Base-by-base conservation (phyloP, 2,113 vertebrate species). In the Brachypteracias leptosomus region DNA sequence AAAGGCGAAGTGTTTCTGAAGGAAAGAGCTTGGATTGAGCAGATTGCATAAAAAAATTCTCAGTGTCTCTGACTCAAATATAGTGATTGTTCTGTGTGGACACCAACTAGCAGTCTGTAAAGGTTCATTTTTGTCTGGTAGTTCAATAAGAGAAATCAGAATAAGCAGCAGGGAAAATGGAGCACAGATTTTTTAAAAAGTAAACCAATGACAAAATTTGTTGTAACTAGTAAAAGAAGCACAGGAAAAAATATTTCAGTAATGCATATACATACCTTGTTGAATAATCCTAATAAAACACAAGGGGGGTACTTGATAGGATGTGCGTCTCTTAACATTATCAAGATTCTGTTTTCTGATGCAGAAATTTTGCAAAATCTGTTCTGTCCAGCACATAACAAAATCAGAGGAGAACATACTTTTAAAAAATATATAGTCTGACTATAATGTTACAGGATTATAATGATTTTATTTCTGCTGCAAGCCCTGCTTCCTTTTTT, bases 1-100 rank as follows among this genome's bases (percentile, higher is more conserved):
- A 97, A 97, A 98, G 96, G 97, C 98, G 78, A 96, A 97, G 89
- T 96, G 96, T 96, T 97, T 98, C 93, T 95, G 96, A 98, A 97
- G 94, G 95, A 92, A 95, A 92, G 97, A 96, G 95, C 97, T 97
- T 94, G 96, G 96, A 96, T 66, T 95, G 89, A 93, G 95, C 96
- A 97, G 97, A 95, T 85, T 96, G 94, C 94, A 95, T 89, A 94
- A 95, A 96, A 97, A 96, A 96, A 61, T 72, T 93, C 90, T 90
- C 62, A 31, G 67, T 95, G 85, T 96, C 83, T 96, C 85, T 12
- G 55, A 58, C 77, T 82, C 33, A 16, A 94, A 94, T 90, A 67
- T 18, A 67, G 75, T 72, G 89, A 91, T 89, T 93, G 68, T 89
- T 96, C 93, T 82, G 66, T 81, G 88, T 90, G 84, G 96, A 89